Base-by-base conservation (phyloP, 1,140 invertebrate species). In the Drosophila chauvacae region DNA sequence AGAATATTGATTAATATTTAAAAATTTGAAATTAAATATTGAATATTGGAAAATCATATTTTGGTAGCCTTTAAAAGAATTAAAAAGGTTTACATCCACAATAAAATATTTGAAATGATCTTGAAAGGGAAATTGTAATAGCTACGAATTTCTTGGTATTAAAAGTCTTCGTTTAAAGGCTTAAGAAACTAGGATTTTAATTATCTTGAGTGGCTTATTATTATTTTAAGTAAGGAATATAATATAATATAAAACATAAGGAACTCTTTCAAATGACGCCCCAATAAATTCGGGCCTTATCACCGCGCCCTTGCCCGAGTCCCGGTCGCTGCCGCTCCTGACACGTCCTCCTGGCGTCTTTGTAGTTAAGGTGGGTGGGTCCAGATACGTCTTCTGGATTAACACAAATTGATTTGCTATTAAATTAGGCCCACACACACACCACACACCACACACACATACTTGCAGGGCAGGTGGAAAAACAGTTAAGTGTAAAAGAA, bases 401-500 rank as follows among this genome's bases (percentile, higher is more conserved):
- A 90, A 76, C 81, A 79, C 78, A 90, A 90, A 90, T 90, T 90
- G 85, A 90, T 90, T 90, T 90, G 85, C 78, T 90, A 90, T 90
- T 90, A 90, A 90, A 90, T 90, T 90, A 90, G 85, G 66, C 64
- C 53, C 60, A 59, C 41, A 72, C 55, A 28, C 35, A 53, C 51
- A 56, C 62, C 41, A 62, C 55, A 28, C 35, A 51, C 45, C 16
- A 69, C 48, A 30, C 60, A 59, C 41, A 72, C 55, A 62, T 37
- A 51, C 42, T 35, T 5, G 6, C 30, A 0, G 2, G 62, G 70
- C 70, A 88, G 77, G 80, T 88, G 83, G 71, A 87, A 87, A 84
- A 90, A 88, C 85, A 88, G 85, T 90, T 90, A 90, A 90, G 85
- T 90, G 85, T 80, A 90, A 90, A 90, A 85, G 85, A 90, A 90